These are phyloP conservation scores for Sebastes hubbsi DNA, from an alignment of 2,797 vertebrate genomes.

Conservation along the genomic window DNA sequence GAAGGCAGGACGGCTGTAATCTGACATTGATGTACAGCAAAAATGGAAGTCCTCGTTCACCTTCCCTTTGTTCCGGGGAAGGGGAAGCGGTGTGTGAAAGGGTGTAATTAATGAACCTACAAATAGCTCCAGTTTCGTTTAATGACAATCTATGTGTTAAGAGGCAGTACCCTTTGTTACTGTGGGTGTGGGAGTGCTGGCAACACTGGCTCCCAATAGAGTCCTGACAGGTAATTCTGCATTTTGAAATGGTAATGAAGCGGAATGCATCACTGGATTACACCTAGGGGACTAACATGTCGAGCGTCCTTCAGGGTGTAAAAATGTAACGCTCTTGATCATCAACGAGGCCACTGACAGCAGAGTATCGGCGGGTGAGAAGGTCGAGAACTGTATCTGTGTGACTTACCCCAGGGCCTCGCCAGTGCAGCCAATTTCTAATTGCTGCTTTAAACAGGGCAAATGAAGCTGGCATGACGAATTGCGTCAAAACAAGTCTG, in stretches of 20 bases:
- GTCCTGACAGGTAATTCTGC: slow-evolving; percentile 76
- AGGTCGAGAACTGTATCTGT: slow-evolving; percentile 64
- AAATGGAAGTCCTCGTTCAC: slow-evolving; percentile 79
- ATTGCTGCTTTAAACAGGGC: slow-evolving; percentile 75
- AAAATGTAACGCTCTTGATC: slow-evolving; percentile 63
- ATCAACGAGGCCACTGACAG: slow-evolving; percentile 57
- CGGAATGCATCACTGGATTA: slow-evolving; percentile 67
- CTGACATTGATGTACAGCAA: slow-evolving; percentile 78
- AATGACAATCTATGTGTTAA: slow-evolving; percentile 81
- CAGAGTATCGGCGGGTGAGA: slow-evolving; percentile 33
- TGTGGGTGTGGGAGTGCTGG: slow-evolving; percentile 61
- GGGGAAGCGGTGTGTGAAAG: slow-evolving; percentile 78
- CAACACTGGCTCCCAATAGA: slow-evolving; percentile 67
- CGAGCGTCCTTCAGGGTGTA: slow-evolving; percentile 67
- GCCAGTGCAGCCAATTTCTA: slow-evolving; percentile 67
- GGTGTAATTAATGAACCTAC: slow-evolving; percentile 81
- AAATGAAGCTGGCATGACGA: slow-evolving; percentile 80
- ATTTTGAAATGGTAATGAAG: slow-evolving; percentile 79
- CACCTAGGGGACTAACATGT: slow-evolving; percentile 59
- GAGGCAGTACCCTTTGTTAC: slow-evolving; percentile 76
- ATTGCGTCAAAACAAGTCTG: slow-evolving; percentile 78
- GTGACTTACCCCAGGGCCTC: slow-evolving; percentile 75
- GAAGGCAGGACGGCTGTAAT: slow-evolving; percentile 62
- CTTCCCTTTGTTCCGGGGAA: slow-evolving; percentile 71
- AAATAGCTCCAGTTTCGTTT: slow-evolving; percentile 78